Percentiles rank a stretch among this genome's conserved stretches.
Conservation (phyloP, 1,140 invertebrate genomes). For the Carposina sasakii region DNA sequence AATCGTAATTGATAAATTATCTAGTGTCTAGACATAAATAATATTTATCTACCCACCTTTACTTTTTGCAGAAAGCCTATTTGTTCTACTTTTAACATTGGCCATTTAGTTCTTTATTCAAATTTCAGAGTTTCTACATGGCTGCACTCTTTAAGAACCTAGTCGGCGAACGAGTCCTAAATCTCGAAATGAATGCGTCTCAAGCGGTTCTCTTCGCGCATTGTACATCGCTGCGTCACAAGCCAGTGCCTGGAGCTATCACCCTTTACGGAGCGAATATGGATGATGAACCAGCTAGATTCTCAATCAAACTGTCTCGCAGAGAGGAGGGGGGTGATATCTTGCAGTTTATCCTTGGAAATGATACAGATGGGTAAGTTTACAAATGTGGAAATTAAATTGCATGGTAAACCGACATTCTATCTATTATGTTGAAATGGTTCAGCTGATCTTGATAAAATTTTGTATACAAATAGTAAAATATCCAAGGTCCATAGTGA, state of each 20-base stretch:
- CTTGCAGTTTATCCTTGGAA: constrained; percentile 56
- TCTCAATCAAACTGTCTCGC: constrained; percentile 43
- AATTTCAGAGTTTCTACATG: constrained; percentile 65
- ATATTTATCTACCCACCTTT: too few species aligned
- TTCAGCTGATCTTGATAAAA: too few species aligned
- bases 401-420: too few species aligned
- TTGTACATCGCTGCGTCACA: constrained; percentile 51
- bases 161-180: constrained; percentile 52
- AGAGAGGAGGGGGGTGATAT: constrained; percentile 56
- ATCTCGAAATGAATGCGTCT: constrained; percentile 38
- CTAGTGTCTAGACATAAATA: too few species aligned
- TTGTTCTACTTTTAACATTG: too few species aligned
- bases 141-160: constrained; percentile 60
- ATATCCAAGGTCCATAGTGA: too few species aligned
- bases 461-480: too few species aligned
- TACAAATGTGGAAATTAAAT: too few species aligned
- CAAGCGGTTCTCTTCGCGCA: constrained; percentile 51
- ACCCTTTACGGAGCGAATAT: constrained; percentile 54
- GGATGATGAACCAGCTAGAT: constrained; percentile 48
- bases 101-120: background rate
- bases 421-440: too few species aligned
- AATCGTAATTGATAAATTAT: too few species aligned
- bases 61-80: too few species aligned
- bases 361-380: constrained; percentile 46
- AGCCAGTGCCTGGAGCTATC: constrained; percentile 43